A percentile compares a stretch with the other conserved stretches of the same genome.
Conservation (phyloP, 2,888 invertebrate genomes). For the Eilema depressum region DNA sequence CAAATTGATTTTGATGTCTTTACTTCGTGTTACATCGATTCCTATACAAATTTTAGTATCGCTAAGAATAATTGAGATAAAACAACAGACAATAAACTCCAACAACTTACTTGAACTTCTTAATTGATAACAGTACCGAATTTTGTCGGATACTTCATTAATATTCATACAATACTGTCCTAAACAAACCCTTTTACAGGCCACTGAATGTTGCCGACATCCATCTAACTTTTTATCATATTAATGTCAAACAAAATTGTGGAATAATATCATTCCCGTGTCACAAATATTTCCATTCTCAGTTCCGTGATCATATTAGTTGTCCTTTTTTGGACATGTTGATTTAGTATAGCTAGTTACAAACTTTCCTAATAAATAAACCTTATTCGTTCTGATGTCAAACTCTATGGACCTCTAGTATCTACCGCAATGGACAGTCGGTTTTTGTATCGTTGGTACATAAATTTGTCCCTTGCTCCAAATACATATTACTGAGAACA, state of each 20-base stretch:
- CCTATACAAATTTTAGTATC: slow-evolving; percentile 24
- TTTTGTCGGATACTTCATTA: slow-evolving; percentile 48
- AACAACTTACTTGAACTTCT: slow-evolving; percentile 27
- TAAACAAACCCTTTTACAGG: slow-evolving; percentile 52
- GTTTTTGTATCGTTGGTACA: slow-evolving; percentile 78
- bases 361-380: slow-evolving; percentile 85
- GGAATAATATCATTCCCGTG: slow-evolving; percentile 59
- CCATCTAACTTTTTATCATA: slow-evolving; percentile 57
- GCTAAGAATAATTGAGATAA: slow-evolving; percentile 23
- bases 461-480: slow-evolving; percentile 78
- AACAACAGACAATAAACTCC: slow-evolving; percentile 30
- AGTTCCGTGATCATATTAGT: slow-evolving; percentile 53
- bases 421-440: slow-evolving; percentile 70
- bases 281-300: slow-evolving; percentile 56
- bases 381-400: slow-evolving; percentile 81
- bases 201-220: slow-evolving; percentile 51
- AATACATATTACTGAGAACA: slow-evolving; percentile 73
- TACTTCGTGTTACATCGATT: slow-evolving; percentile 16
- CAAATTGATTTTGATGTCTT: slow-evolving; percentile 4
- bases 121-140: slow-evolving; percentile 46
- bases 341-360: slow-evolving; percentile 79
- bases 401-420: slow-evolving; percentile 79
- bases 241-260: slow-evolving; percentile 58
- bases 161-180: slow-evolving; percentile 52
- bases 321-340: slow-evolving; percentile 66